phyloP scores from a whole-genome alignment of 2,113 vertebrate species.

The Fulica atra region DNA sequence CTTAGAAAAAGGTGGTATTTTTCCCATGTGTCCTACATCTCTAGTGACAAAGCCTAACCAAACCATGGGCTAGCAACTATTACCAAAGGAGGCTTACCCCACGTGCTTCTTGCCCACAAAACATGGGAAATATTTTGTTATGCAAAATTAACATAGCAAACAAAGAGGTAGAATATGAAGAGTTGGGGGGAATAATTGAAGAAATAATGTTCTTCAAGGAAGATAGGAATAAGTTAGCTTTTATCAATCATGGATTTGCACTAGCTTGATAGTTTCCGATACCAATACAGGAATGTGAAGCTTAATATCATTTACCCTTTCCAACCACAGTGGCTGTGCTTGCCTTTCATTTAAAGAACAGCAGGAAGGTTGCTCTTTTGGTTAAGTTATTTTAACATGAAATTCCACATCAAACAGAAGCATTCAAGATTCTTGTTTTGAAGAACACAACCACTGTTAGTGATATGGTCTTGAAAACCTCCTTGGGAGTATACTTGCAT shows the following conservation, averaged over 20 bases:
- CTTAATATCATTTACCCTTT: background rate
- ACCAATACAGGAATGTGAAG: background rate
- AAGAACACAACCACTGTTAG: too few species aligned
- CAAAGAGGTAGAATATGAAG: background rate
- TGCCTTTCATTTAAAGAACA: background rate
- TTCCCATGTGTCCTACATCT: too few species aligned
- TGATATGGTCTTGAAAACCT: background rate
- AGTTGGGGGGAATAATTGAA: background rate
- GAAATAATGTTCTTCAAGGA: background rate
- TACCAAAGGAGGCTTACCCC: background rate
- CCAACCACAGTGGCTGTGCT: background rate
- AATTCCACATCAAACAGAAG: too few species aligned
- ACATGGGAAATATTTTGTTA: background rate
- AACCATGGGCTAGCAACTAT: background rate
- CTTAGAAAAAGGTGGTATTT: background rate
- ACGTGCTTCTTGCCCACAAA: background rate
- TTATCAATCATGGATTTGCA: background rate
- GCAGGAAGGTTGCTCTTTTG: background rate
- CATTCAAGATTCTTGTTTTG: too few species aligned
- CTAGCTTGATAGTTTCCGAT: background rate
- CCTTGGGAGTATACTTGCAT: background rate
- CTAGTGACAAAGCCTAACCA: background rate
- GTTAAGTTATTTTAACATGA: too few species aligned
- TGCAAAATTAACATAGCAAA: background rate
- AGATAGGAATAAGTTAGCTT: background rate